Evolutionary conservation across 2,888 invertebrate species (phyloP).

Genomic region (Watsonalla binaria): DNA sequence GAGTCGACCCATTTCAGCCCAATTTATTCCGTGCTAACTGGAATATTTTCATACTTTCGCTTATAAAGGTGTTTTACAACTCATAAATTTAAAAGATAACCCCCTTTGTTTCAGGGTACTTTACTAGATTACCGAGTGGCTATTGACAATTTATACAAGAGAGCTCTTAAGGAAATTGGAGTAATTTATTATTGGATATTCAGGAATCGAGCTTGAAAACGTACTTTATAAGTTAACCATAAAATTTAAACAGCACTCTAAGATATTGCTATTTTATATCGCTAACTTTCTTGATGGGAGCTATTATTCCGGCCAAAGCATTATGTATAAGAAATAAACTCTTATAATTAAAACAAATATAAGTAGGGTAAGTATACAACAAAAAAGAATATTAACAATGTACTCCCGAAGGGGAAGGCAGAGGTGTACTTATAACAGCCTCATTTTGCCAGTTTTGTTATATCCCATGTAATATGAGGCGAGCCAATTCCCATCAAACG

Average conservation of each 20-base stretch:
- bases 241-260: background rate
- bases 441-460: no score
- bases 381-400: no score
- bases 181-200: constrained; percentile 26
- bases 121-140: constrained; percentile 36
- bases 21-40: constrained; percentile 44
- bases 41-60: constrained; percentile 45
- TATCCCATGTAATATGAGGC: no score
- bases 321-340: no score
- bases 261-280: background rate
- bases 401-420: no score
- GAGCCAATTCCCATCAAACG: no score
- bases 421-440: no score
- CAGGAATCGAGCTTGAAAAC: constrained; percentile 4
- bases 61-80: constrained; percentile 42
- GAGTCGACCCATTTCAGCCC: constrained; percentile 40
- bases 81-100: constrained; percentile 51
- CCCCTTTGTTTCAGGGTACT: constrained; percentile 44
- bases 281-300: no score
- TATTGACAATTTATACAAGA: constrained; percentile 38
- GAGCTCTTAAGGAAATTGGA: constrained; percentile 40
- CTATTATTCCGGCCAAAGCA: no score
- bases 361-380: no score
- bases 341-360: no score
- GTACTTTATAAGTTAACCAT: background rate